A percentile compares a stretch with the other conserved stretches of the same genome.
Evolutionary conservation across 2,888 invertebrate genomes (phyloP).

Genomic region (Phortica magna): DNA sequence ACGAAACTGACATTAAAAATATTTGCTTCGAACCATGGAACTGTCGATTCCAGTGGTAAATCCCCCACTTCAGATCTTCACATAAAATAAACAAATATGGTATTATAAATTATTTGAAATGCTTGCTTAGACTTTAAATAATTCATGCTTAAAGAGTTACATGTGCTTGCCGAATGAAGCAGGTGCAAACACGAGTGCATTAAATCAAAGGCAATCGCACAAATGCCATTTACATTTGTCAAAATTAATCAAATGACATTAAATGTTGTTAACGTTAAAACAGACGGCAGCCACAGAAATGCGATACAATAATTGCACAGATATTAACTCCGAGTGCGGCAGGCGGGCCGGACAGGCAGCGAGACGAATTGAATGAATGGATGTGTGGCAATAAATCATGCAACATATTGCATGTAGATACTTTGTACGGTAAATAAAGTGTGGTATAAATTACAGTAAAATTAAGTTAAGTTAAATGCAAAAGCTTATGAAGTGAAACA

Average conservation of each 20-base stretch:
- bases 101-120: not conserved
- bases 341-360: no score
- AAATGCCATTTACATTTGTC: slow-evolving; percentile 61
- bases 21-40: slow-evolving; percentile 34
- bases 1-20: no score
- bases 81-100: not conserved
- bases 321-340: not conserved
- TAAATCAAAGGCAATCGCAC: slow-evolving; percentile 45
- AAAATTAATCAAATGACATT: slow-evolving; percentile 65
- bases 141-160: not conserved
- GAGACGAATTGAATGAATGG: slow-evolving; percentile 51
- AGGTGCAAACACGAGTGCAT: slow-evolving; percentile 34
- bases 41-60: no score
- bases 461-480: slow-evolving; percentile 65
- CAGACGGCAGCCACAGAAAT: slow-evolving; percentile 46
- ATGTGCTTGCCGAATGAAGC: not conserved
- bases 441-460: slow-evolving; percentile 63
- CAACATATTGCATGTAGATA: slow-evolving; percentile 61
- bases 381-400: slow-evolving; percentile 65
- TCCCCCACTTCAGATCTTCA: slow-evolving; percentile 62
- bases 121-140: not conserved
- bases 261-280: slow-evolving; percentile 49
- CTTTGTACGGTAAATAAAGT: slow-evolving; percentile 59
- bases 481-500: slow-evolving; percentile 41
- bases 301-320: slow-evolving; percentile 40